Base-by-base conservation (phyloP, 2,888 invertebrate genomes). In the Lacanobia wlatinum region DNA sequence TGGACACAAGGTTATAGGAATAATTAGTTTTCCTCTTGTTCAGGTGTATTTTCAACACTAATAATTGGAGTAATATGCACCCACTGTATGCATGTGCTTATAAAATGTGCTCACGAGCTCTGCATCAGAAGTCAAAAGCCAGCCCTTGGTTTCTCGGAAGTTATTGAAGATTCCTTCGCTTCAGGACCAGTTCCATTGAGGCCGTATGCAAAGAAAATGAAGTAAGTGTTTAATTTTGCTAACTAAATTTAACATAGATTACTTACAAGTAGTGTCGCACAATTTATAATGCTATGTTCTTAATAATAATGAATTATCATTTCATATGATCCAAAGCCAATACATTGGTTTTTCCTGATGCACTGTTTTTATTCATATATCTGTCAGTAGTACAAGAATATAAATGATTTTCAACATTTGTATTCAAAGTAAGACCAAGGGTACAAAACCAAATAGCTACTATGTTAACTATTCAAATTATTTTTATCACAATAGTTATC, bases 41-140 rank as follows among this genome's bases (percentile, higher is more conserved):
- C 59, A 89, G 98, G 98, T 82, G 97, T 98, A 38, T 96, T 98
- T 87, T 98, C 98, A 7, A 97, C 99, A 1, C 93, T 98, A 71
- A 87, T 98, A 18, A 98, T 99, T 97, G 99, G 99, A 18, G 95
- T 97, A n/a, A 97, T 99, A 83, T 98, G 98, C 92, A 98, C 98
- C 18, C 99, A 99, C 92, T 99, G 99, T 93, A 99, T 98, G 98
- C 98, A 98, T 91, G 97, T 98, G 94, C 95, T 98, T 90, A 98
- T 97, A 28, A 96, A 96, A 72, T 98, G 98, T 91, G 97, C 98
- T 14, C 97, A 98, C 89, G 98, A 98, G 88, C 93, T 98, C 14
- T 98, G 98, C 90, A 96, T 97, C 71, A 96, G 98, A 80, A 96
- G 97, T 70, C 97, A 98, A 90, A 91, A 95, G 71, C 97, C 97